Percentiles rank a stretch among this genome's conserved stretches.
Evolutionary conservation across 2,113 vertebrate species (phyloP).

Genomic region (Actenoides lindsayi): DNA sequence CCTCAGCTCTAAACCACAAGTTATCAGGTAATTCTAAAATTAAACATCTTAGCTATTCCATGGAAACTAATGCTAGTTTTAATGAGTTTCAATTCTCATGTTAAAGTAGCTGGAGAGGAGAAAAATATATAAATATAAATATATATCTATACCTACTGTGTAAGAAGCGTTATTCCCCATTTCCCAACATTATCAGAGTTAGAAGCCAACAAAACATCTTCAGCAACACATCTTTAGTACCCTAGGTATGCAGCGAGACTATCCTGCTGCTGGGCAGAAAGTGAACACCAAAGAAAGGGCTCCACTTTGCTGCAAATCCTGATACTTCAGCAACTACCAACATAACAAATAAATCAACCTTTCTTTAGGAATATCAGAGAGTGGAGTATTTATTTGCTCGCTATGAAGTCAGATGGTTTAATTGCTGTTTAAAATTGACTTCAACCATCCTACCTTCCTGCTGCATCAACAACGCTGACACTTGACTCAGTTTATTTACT

Average conservation of each 20-base stretch:
- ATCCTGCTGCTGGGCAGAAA: not conserved
- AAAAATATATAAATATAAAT: not conserved
- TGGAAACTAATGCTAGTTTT: not conserved
- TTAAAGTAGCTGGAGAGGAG: not conserved
- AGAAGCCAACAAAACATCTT: not conserved
- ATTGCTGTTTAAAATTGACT: conserved; percentile 39
- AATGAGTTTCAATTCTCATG: not conserved
- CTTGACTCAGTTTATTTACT: conserved; percentile 67
- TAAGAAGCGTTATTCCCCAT: not conserved
- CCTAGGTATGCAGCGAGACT: not conserved
- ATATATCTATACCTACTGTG: not conserved
- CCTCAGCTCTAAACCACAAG: not conserved
- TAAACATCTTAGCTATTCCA: not conserved
- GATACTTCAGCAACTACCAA: not conserved
- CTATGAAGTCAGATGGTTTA: conserved; percentile 27
- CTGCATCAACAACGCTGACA: conserved; percentile 43
- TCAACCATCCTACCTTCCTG: conserved; percentile 25
- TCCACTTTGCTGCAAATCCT: not conserved
- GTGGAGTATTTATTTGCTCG: not conserved
- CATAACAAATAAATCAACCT: not conserved
- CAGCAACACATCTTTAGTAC: not conserved
- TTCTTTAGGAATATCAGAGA: not conserved
- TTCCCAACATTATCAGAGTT: not conserved
- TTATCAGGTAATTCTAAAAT: not conserved
- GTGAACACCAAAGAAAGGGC: not conserved